Conservation (phyloP, 2,888 invertebrate genomes). For the Cephus nigrinus region DNA sequence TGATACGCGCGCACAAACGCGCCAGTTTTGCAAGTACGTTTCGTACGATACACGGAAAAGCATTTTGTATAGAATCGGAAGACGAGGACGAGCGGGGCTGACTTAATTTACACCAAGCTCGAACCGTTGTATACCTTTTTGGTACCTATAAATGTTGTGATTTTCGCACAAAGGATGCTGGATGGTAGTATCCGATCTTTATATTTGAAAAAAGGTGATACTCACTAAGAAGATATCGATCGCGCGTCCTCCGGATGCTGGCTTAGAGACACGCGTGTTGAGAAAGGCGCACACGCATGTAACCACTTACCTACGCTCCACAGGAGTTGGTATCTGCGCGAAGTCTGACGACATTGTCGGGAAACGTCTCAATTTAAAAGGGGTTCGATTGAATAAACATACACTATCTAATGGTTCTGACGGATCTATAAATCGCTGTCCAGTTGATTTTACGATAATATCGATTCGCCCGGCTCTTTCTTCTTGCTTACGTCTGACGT, state of each 20-base stretch:
- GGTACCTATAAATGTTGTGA: background rate
- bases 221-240: background rate
- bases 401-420: slow-evolving; percentile 31
- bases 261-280: background rate
- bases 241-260: background rate
- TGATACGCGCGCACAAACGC: slow-evolving; percentile 1
- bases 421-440: slow-evolving; percentile 48
- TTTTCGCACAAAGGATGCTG: background rate
- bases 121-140: background rate
- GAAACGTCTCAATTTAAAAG: slow-evolving; percentile 58
- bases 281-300: background rate
- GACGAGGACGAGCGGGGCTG: background rate
- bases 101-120: background rate
- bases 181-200: background rate
- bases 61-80: background rate
- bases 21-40: background rate
- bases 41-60: background rate
- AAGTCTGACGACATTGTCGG: slow-evolving; percentile 37
- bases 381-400: slow-evolving; percentile 47
- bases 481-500: background rate
- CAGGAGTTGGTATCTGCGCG: slow-evolving; percentile 2
- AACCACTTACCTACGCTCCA: background rate
- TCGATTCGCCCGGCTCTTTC: background rate
- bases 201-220: background rate
- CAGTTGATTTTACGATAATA: background rate